Evolutionary conservation across 2,888 invertebrate genomes (phyloP), one percentile per base, ranked within the genome.

Genomic region (Autographa gamma): DNA sequence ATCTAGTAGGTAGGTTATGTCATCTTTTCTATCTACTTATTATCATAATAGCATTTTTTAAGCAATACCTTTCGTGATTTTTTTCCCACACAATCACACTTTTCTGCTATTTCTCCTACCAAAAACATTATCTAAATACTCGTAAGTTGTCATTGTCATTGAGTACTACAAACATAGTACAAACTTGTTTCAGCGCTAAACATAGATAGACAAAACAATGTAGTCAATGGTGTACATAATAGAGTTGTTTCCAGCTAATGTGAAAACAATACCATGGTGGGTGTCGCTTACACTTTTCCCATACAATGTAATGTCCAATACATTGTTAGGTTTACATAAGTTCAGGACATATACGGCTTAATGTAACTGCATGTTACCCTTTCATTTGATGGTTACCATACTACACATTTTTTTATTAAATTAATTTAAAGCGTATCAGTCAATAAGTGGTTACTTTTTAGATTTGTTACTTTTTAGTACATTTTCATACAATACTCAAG

Each of bases 241-340:
- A 14, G 14, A 25, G 31, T 58, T 58, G 58, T 31, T 25, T 58
- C 25, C 18, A 25, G 11, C 18, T 58, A 7, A 58, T 25, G 25
- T 14, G 14, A 3, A 62, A 60, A 48, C 73, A 62, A 72, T 66
- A 66, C 66, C 67, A 63, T 63, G 60, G 5, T 1, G 18, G 38
- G 56, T 60, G 66, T 59, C 52, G 38, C 14, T 25, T 67, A 60
- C 56, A 43, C 32, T 64, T 58, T 73, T 41, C 41, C 56, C 67
- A 63, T 56, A 66, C 8, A 60, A 72, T 66, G 62, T n/a, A 9
- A 71, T 11, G 41, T 66, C 58, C 61, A 56, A 34, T 31, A 58
- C 31, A 16, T 31, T 31, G 58, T 54, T 54, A 2, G 6, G 19
- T 19, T 1, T 43, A 54, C 19, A 19, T 54, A 54, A 54, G 19